Percentiles rank a stretch among this genome's conserved stretches.
Conservation (phyloP, 2,888 invertebrate genomes). For the Cancer borealis region DNA sequence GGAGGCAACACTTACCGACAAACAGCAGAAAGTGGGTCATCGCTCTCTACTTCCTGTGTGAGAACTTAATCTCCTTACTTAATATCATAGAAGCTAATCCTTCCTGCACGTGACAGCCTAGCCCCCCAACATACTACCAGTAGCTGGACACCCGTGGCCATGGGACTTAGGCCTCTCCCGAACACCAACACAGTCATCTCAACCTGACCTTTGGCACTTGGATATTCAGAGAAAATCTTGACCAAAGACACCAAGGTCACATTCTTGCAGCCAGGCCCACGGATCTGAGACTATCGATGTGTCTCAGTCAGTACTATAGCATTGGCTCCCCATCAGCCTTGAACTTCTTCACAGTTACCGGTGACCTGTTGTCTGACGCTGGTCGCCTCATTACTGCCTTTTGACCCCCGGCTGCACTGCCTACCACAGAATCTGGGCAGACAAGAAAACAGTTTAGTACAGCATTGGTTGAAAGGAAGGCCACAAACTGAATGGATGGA, state of each 20-base stretch:
- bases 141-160: constrained; percentile 36
- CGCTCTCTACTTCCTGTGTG: constrained; percentile 54
- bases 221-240: constrained; percentile 37
- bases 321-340: constrained; percentile 67
- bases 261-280: neutral
- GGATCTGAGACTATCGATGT: neutral
- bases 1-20: constrained; percentile 65
- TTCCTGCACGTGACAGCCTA: constrained; percentile 50
- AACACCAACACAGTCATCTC: constrained; percentile 3
- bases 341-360: constrained; percentile 68
- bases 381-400: constrained; percentile 69
- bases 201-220: constrained; percentile 62
- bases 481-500: no score
- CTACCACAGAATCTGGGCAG: constrained; percentile 66
- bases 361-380: constrained; percentile 67
- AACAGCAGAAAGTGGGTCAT: constrained; percentile 60
- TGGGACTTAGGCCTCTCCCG: constrained; percentile 26
- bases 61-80: constrained; percentile 60
- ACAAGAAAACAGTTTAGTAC: neutral
- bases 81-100: constrained; percentile 45
- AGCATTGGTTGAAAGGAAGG: neutral
- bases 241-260: constrained; percentile 49
- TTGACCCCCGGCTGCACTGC: constrained; percentile 58
- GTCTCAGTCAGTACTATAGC: constrained; percentile 60
- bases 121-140: constrained; percentile 36